phyloP scores from a whole-genome alignment of 1,140 invertebrate genomes.

The Drosophila carrolli region DNA sequence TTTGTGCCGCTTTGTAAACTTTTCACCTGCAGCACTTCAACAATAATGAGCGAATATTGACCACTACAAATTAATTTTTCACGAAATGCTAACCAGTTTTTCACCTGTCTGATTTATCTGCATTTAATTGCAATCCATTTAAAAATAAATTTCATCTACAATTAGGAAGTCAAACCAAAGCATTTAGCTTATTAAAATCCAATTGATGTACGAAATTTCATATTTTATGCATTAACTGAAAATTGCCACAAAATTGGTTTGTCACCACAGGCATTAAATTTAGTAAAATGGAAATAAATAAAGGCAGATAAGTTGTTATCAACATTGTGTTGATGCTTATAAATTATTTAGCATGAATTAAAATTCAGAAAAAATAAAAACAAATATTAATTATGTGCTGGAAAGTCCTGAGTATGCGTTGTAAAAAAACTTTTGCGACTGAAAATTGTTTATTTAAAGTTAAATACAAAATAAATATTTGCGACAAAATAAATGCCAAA shows the following conservation, averaged over 20 bases:
- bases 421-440: slow-evolving; percentile 13
- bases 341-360: slow-evolving; percentile 27
- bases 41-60: neutral
- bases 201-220: slow-evolving; percentile 20
- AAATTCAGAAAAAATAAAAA: slow-evolving; percentile 26
- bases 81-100: neutral
- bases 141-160: neutral
- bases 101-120: neutral
- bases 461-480: slow-evolving; percentile 61
- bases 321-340: slow-evolving; percentile 13
- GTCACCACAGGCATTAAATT: slow-evolving; percentile 22
- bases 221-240: slow-evolving; percentile 33
- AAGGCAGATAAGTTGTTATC: slow-evolving; percentile 3
- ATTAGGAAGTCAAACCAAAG: slow-evolving; percentile 14
- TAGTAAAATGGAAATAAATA: slow-evolving; percentile 31
- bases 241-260: slow-evolving; percentile 36
- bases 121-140: neutral
- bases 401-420: slow-evolving; percentile 13
- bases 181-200: slow-evolving; percentile 16
- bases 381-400: slow-evolving; percentile 46
- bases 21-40: neutral
- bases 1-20: slow-evolving; percentile 1
- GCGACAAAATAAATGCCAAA: slow-evolving; percentile 56
- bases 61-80: neutral
- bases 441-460: slow-evolving; percentile 55